Percentiles rank a stretch among this genome's conserved stretches.
These are phyloP conservation scores for Diuraphis noxia DNA, from an alignment of 1,140 invertebrate species.

Conservation along the genomic window DNA sequence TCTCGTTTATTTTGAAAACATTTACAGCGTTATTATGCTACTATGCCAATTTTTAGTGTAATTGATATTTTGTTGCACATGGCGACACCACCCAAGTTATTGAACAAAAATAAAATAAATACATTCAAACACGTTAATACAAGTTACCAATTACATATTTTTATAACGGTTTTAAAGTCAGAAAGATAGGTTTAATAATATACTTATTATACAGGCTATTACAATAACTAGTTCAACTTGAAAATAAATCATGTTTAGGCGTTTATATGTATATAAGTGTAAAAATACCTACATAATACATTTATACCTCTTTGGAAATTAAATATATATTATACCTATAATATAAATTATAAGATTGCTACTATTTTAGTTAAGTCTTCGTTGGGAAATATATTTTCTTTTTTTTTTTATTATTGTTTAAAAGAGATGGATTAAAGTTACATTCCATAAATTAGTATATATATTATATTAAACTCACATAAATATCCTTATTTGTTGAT, in stretches of 20 bases:
- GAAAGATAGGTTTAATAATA: not conserved
- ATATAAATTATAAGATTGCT: too few relatives aligned
- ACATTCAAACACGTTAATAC: not conserved
- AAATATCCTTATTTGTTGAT: not conserved
- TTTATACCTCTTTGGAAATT: too few relatives aligned
- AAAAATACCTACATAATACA: not conserved
- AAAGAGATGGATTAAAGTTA: too few relatives aligned
- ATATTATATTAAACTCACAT: not conserved
- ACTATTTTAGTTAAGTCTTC: too few relatives aligned
- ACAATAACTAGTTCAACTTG: not conserved
- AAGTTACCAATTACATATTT: not conserved
- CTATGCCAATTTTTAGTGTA: conserved; percentile 53
- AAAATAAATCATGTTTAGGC: not conserved
- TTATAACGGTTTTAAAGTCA: not conserved
- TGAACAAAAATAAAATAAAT: conserved; percentile 8
- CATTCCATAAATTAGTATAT: not conserved
- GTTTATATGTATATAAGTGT: not conserved
- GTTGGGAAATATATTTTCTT: too few relatives aligned
- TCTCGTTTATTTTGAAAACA: conserved; percentile 42
- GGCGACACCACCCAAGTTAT: conserved; percentile 28
- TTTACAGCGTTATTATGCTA: conserved; percentile 41
- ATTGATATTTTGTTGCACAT: conserved; percentile 44
- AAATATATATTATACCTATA: too few relatives aligned
- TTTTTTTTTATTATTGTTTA: too few relatives aligned
- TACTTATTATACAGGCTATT: not conserved